phyloP scores from a whole-genome alignment of 1,140 invertebrate genomes.

The Sipha flava region DNA sequence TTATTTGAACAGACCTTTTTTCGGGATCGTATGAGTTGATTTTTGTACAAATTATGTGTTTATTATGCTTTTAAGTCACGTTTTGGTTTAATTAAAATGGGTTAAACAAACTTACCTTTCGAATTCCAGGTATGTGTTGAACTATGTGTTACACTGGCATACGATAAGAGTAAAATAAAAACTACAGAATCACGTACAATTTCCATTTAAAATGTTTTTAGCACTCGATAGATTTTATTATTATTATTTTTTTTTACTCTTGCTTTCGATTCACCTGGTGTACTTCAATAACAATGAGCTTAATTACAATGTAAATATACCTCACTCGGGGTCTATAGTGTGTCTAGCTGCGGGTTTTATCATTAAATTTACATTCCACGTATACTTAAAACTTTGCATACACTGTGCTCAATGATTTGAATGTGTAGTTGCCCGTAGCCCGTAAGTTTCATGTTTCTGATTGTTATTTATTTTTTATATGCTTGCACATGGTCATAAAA shows the following conservation, averaged over 20 bases:
- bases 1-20: background rate
- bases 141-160: background rate
- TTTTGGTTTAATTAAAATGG: background rate
- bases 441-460: background rate
- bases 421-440: background rate
- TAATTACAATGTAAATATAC: background rate
- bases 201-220: background rate
- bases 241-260: background rate
- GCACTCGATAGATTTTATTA: background rate
- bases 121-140: background rate
- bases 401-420: background rate
- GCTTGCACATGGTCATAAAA: background rate
- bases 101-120: background rate
- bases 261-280: background rate
- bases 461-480: background rate
- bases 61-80: background rate
- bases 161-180: background rate
- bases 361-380: constrained; percentile 16
- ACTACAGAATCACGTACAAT: background rate
- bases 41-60: background rate
- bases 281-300: background rate
- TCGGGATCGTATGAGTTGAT: background rate
- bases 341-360: background rate
- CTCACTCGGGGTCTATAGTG: background rate
- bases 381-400: background rate